Evolutionary conservation across 2,888 invertebrate species (phyloP).

Genomic region (Mythimna vitellina): DNA sequence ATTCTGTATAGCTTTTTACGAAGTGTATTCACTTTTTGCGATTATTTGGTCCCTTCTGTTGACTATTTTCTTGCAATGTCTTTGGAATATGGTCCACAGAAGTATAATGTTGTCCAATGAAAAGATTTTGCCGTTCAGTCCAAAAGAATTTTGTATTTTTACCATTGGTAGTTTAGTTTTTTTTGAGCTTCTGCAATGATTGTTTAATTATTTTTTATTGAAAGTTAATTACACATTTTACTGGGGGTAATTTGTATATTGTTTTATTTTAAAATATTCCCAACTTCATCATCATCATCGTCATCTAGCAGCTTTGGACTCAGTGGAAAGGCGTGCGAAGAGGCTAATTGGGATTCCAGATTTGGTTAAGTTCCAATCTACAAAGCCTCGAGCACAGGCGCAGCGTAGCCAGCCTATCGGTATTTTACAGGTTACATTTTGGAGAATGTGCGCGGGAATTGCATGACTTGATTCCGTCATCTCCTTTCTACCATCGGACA

Average conservation of each 20-base stretch:
- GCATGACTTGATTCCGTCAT: too few relatives aligned
- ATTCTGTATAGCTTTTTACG: background rate
- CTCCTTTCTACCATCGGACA: too few relatives aligned
- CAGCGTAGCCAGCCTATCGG: too few relatives aligned
- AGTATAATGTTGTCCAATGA: background rate
- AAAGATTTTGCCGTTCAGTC: background rate
- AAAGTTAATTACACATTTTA: conserved; percentile 25
- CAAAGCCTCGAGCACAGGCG: too few relatives aligned
- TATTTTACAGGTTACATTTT: too few relatives aligned
- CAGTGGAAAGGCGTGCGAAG: too few relatives aligned
- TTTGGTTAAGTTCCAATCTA: too few relatives aligned
- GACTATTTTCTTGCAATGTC: background rate
- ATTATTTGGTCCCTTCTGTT: conserved; percentile 15
- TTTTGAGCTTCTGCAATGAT: background rate
- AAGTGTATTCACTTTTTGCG: background rate
- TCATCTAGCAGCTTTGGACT: too few relatives aligned
- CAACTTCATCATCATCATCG: too few relatives aligned
- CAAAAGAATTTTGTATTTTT: background rate
- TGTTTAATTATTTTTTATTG: background rate
- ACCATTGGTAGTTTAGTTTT: background rate
- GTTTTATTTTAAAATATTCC: conserved; percentile 6
- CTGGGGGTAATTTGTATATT: background rate
- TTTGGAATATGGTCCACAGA: background rate
- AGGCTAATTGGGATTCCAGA: too few relatives aligned
- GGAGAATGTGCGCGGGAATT: too few relatives aligned